A percentile compares a stretch with the other conserved stretches of the same genome.
These are phyloP conservation scores for Epinotia ramella DNA, from an alignment of 2,888 invertebrate genomes.

Conservation along the genomic window DNA sequence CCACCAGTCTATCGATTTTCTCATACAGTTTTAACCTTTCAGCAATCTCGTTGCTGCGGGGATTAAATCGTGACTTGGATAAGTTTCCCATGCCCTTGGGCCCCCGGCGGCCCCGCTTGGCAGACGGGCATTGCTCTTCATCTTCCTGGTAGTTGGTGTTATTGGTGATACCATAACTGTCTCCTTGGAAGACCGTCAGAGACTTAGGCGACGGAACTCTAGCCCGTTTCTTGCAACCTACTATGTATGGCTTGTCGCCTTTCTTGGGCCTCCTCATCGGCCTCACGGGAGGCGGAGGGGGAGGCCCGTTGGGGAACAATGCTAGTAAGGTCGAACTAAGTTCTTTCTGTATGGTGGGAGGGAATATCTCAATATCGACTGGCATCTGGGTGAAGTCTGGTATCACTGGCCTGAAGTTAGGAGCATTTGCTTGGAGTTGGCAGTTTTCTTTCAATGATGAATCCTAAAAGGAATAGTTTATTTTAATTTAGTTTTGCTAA, in stretches of 20 bases:
- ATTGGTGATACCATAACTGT: constrained; percentile 53
- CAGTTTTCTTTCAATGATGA: constrained; percentile 16
- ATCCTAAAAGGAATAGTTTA: constrained; percentile 10
- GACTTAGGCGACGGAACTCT: constrained; percentile 48
- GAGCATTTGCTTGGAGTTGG: neutral
- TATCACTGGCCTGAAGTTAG: constrained; percentile 15
- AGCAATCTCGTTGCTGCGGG: constrained; percentile 55
- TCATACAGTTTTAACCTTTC: constrained; percentile 47
- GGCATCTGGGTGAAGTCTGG: constrained; percentile 12
- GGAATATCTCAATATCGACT: constrained; percentile 20
- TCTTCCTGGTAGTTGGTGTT: constrained; percentile 37
- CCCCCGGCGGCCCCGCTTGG: neutral
- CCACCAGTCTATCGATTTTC: constrained; percentile 30
- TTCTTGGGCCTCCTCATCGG: constrained; percentile 56
- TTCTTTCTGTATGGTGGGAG: constrained; percentile 47
- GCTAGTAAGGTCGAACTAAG: constrained; percentile 49
- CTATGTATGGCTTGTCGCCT: constrained; percentile 55
- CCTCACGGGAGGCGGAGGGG: constrained; percentile 50
- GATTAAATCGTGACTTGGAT: constrained; percentile 60
- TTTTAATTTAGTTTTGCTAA: neutral
- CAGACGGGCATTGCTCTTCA: constrained; percentile 43
- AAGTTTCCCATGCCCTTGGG: constrained; percentile 40
- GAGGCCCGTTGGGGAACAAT: constrained; percentile 47
- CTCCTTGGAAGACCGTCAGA: constrained; percentile 52
- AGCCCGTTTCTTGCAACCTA: constrained; percentile 56